Evolutionary conservation across 2,113 vertebrate genomes (phyloP), one percentile per base, ranked within the genome.

Genomic region (Polyodon spathula): DNA sequence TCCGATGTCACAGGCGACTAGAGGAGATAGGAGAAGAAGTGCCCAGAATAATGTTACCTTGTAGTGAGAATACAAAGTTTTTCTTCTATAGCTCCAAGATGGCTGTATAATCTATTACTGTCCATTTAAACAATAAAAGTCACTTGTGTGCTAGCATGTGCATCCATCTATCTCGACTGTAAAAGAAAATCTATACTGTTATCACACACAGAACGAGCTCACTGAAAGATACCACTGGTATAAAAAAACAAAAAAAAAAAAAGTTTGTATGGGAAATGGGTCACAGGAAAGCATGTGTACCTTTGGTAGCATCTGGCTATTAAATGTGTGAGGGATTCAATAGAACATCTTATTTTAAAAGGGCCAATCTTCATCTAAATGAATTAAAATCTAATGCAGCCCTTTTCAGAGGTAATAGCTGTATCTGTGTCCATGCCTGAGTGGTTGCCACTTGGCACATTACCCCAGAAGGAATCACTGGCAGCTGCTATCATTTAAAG

Each of bases 331-430:
- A 38, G 6, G n/a, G 59, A 57, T 40, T 56, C 64, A n/a, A 40
- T 63, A 67, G 43, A 6, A 59, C 15, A 46, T 37, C 10, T 46
- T 51, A 42, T 44, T 60, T 40, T 40, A 61, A n/a, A 63, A 14
- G 0, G 16, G 7, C 42, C 42, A 65, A 46, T 56, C 2, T 60
- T 50, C 39, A 54, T 4, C 1, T 9, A 40, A 59, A 56, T 14
- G 0, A 69, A 60, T 71, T 64, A 57, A 65, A 44, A 71, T 64
- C 43, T 37, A 70, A 61, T 66, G 63, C 65, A 58, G 50, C 10
- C 17, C 9, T 16, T 64, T 59, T 63, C 57, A n/a, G 6, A 57
- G 7, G 1, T 17, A 62, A 6, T 46, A 39, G 11, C 54, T 71
- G 37, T 27, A 55, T 43, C 55, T 46, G 41, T 56, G 17, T 15